phyloP scores from a whole-genome alignment of 2,888 invertebrate species.

The Geotrupes spiniger region DNA sequence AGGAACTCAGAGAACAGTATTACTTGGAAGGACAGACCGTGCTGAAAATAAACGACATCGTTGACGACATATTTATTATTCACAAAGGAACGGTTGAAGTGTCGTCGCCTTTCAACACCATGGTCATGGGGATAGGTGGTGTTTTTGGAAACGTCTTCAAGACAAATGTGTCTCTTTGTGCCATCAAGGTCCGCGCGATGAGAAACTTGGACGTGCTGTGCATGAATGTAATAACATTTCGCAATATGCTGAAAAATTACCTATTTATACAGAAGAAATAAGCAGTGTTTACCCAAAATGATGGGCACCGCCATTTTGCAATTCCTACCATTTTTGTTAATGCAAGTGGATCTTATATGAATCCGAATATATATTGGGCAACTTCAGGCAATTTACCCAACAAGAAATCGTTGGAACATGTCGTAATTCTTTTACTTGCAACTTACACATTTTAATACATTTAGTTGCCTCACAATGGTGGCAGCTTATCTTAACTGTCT shows the following conservation, averaged over 20 bases:
- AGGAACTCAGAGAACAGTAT: slow-evolving; percentile 55
- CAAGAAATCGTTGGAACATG: slow-evolving; percentile 12
- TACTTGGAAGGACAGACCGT: slow-evolving; percentile 54
- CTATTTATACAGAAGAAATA: slow-evolving; percentile 53
- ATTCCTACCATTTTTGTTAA: slow-evolving; percentile 48
- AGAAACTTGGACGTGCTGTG: slow-evolving; percentile 54
- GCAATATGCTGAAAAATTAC: slow-evolving; percentile 54
- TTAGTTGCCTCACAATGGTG: slow-evolving; percentile 47
- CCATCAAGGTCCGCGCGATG: slow-evolving; percentile 52
- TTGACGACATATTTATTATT: slow-evolving; percentile 53
- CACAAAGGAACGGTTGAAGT: slow-evolving; percentile 56
- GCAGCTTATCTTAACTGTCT: slow-evolving; percentile 52
- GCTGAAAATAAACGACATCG: slow-evolving; percentile 53
- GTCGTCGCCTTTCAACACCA: slow-evolving; percentile 53
- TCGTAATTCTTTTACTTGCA: slow-evolving; percentile 8
- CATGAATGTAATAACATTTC: slow-evolving; percentile 53
- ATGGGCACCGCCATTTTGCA: slow-evolving; percentile 51
- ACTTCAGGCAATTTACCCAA: slow-evolving; percentile 5
- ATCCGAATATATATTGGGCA: slow-evolving; percentile 18
- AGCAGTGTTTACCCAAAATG: slow-evolving; percentile 44
- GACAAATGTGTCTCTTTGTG: slow-evolving; percentile 47
- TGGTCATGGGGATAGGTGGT: slow-evolving; percentile 56
- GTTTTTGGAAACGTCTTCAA: slow-evolving; percentile 56
- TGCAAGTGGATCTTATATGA: slow-evolving; percentile 11
- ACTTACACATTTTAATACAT: slow-evolving; percentile 9